Conservation (phyloP, 2,797 vertebrate genomes). For the Aythya fuligula region DNA sequence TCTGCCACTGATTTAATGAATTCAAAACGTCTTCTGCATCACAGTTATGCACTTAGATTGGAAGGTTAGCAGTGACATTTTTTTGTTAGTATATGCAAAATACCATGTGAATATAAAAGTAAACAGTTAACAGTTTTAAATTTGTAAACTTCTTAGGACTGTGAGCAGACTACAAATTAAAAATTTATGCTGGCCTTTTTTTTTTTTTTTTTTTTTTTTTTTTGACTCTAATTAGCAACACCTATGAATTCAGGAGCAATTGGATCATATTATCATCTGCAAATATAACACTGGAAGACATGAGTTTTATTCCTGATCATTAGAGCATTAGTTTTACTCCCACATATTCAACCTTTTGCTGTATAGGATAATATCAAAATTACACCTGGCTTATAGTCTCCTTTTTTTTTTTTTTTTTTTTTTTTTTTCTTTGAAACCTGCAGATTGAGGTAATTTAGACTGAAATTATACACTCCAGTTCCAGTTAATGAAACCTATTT, state of each 20-base stretch:
- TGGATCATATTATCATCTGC: not conserved
- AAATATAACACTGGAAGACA: not conserved
- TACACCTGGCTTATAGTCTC: not conserved
- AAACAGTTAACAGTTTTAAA: not conserved
- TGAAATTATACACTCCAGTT: not conserved
- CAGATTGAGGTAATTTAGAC: not conserved
- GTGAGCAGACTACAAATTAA: not conserved
- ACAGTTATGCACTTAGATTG: not conserved
- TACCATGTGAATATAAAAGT: not conserved
- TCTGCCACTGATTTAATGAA: not conserved
- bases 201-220: not conserved
- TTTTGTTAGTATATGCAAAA: not conserved
- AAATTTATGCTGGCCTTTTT: not conserved
- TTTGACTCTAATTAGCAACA: not conserved
- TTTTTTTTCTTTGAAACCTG: not conserved
- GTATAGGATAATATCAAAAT: slow-evolving; percentile 5
- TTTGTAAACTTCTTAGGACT: not conserved
- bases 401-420: not conserved
- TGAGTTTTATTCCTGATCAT: slow-evolving; percentile 24
- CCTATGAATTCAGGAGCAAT: not conserved
- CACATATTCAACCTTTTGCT: not conserved
- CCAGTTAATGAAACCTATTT: not conserved
- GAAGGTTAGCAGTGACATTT: not conserved
- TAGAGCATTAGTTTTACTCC: not conserved
- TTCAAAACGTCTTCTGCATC: not conserved